Conservation (phyloP, 2,113 vertebrate species). For the Nipponia nippon region DNA sequence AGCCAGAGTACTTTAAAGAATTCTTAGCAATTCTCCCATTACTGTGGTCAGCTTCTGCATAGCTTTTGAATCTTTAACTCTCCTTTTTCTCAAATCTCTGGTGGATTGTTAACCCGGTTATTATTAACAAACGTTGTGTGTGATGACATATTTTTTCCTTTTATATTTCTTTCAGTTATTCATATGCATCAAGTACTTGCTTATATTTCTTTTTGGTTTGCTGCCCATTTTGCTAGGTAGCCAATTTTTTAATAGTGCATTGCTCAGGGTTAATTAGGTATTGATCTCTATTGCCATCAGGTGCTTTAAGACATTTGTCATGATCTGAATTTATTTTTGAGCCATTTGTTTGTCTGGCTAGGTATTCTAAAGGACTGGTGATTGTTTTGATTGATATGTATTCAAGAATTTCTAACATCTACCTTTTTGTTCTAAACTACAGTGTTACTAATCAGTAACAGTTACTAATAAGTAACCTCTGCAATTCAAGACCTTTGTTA, state of each 20-base stretch:
- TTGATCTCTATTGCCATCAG: slow-evolving; percentile 29
- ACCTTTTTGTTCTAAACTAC: not conserved
- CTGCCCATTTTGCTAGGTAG: not conserved
- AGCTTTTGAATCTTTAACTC: not conserved
- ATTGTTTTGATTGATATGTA: not conserved
- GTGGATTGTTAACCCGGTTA: not conserved
- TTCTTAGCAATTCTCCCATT: not conserved
- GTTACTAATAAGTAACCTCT: not conserved
- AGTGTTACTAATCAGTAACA: not conserved
- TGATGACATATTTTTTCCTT: not conserved
- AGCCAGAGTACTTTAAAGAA: not conserved
- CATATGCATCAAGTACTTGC: not conserved
- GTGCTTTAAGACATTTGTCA: slow-evolving; percentile 25
- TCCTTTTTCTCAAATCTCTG: not conserved
- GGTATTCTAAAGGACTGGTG: not conserved
- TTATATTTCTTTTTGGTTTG: not conserved
- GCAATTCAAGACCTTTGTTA: not conserved
- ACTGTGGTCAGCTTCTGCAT: not conserved
- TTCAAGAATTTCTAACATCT: not conserved
- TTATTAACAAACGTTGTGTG: not conserved
- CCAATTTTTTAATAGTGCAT: not conserved
- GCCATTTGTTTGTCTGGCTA: not conserved
- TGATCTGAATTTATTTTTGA: slow-evolving; percentile 20
- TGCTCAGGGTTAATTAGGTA: slow-evolving; percentile 41
- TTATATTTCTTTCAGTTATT: not conserved